These are phyloP conservation scores for Panulirus ornatus DNA, from an alignment of 1,140 invertebrate genomes.

Conservation along the genomic window DNA sequence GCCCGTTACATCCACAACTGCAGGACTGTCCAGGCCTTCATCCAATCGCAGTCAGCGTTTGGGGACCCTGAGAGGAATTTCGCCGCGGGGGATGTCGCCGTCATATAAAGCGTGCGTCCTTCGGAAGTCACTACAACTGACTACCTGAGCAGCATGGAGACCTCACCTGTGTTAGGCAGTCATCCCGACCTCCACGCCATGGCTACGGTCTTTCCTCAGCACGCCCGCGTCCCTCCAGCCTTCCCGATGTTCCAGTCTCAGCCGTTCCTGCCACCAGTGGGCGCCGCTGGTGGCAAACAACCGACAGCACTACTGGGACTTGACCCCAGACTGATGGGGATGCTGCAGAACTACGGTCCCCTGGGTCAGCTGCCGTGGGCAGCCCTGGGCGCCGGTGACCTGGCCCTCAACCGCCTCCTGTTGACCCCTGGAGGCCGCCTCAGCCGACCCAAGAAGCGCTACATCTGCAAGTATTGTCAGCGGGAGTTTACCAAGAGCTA, in stretches of 20 bases:
- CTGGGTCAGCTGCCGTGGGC: constrained; percentile 63
- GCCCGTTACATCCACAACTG: background rate
- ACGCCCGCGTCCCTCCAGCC: background rate
- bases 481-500: constrained; percentile 74
- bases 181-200: background rate
- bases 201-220: background rate
- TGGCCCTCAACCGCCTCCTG: constrained; percentile 64
- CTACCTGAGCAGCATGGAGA: constrained; percentile 62
- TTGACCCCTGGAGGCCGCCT: constrained; percentile 64
- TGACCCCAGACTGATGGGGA: constrained; percentile 34
- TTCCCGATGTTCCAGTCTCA: constrained; percentile 10
- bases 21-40: background rate
- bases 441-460: constrained; percentile 97
- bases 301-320: constrained; percentile 18
- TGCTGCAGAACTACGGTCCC: constrained; percentile 28
- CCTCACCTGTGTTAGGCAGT: background rate
- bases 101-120: constrained; percentile 46
- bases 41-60: constrained; percentile 18
- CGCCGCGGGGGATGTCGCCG: constrained; percentile 44
- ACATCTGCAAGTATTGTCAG: constrained; percentile 78
- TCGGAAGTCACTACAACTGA: constrained; percentile 48
- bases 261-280: constrained; percentile 23
- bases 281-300: background rate
- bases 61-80: constrained; percentile 7
- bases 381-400: constrained; percentile 46